phyloP scores from a whole-genome alignment of 2,797 vertebrate genomes.

The Pangasius sanitwongsei region DNA sequence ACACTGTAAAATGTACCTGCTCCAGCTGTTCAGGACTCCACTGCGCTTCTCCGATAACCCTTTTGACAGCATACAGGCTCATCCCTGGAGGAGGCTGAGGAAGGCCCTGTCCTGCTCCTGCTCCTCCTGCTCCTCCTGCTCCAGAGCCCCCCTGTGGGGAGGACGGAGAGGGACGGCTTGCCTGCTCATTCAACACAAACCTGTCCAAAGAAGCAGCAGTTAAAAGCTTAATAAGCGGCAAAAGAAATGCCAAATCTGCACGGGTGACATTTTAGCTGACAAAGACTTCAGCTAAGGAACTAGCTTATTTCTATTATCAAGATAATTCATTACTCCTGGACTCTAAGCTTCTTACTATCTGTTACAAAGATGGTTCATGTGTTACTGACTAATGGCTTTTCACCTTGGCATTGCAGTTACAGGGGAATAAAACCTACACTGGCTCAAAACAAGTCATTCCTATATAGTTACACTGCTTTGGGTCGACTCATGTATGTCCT shows the following conservation, averaged over 20 bases:
- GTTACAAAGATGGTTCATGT: background rate
- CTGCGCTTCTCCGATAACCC: slow-evolving; percentile 92
- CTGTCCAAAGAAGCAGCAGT: slow-evolving; percentile 64
- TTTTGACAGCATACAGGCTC: slow-evolving; percentile 95
- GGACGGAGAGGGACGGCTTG: slow-evolving; percentile 84
- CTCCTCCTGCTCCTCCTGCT: slow-evolving; percentile 64
- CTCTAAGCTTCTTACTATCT: background rate
- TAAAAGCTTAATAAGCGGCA: background rate
- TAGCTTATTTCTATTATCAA: background rate
- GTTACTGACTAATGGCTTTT: background rate
- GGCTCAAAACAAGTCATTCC: no score
- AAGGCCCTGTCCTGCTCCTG: slow-evolving; percentile 75
- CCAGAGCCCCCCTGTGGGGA: slow-evolving; percentile 80
- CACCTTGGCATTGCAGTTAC: background rate
- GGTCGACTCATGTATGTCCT: background rate
- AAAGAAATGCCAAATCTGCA: background rate
- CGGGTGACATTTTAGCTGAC: background rate
- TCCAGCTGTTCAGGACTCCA: slow-evolving; percentile 96
- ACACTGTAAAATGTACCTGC: slow-evolving; percentile 76
- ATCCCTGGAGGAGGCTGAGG: slow-evolving; percentile 96
- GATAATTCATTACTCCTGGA: background rate
- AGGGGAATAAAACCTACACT: background rate
- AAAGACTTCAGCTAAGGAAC: background rate
- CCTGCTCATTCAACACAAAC: slow-evolving; percentile 94
- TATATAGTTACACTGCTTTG: background rate